Evolutionary conservation across 2,888 invertebrate genomes (phyloP).

Genomic region (Phengaris alcon): DNA sequence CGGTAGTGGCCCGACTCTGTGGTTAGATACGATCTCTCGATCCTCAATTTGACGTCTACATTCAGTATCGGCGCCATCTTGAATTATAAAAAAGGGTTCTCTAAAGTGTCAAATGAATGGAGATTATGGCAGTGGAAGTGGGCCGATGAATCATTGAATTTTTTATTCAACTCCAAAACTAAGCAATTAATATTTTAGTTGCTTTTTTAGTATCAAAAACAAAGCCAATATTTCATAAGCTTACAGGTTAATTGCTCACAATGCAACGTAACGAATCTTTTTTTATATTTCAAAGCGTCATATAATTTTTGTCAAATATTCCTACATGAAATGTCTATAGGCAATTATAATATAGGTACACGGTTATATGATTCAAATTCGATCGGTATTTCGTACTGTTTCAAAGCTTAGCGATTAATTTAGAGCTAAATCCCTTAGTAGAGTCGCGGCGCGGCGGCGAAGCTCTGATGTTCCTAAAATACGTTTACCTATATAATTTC

Average conservation of each 20-base stretch:
- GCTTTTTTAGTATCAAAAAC: background rate
- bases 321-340: no score
- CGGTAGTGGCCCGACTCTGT: conserved; percentile 37
- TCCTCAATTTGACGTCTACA: conserved; percentile 62
- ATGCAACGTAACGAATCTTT: background rate
- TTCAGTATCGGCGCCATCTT: conserved; percentile 63
- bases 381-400: no score
- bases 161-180: conserved; percentile 35
- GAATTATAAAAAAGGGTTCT: conserved; percentile 45
- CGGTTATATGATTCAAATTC: no score
- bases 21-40: conserved; percentile 50
- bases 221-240: background rate
- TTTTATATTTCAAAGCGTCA: no score
- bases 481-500: no score
- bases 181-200: background rate
- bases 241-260: background rate
- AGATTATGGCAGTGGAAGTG: conserved; percentile 43
- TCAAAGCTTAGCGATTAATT: no score
- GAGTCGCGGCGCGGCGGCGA: no score
- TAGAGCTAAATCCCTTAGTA: no score
- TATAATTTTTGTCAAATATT: no score
- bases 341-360: no score
- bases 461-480: no score
- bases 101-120: conserved; percentile 50
- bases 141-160: conserved; percentile 41